Base-by-base conservation (phyloP, 1,140 invertebrate genomes). In the Drosophila athabasca region DNA sequence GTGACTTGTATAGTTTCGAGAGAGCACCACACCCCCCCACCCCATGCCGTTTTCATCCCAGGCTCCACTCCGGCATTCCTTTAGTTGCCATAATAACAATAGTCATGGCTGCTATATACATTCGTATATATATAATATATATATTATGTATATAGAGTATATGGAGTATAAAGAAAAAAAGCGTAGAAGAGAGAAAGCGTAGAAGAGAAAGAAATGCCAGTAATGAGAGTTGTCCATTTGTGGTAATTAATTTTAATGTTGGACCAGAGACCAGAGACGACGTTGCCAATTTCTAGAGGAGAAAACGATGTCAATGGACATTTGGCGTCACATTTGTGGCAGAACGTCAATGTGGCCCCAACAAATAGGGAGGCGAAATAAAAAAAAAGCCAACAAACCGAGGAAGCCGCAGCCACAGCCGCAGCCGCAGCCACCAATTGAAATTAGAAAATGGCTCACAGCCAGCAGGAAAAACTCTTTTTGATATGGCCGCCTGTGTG, bases 191-290 rank as follows among this genome's bases (percentile, higher is more conserved):
- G n/a, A 22, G 22, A 41, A 26, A 13, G 35, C 17, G 17, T 19
- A 19, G 17, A 19, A 19, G 11, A 49, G 54, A 83, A 73, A 55
- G 61, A 72, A 79, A 64, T 43, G 48, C 48, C 48, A 55, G 55
- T 87, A 79, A 88, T 76, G 72, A 87, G 71, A 72, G 75, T 70
- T 79, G 76, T 79, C 79, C 83, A 82, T 87, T 88, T 82, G 76
- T 79, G 68, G 83, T 88, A 88, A 88, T 88, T 88, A 79, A 88
- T 88, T 88, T 88, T 79, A 87, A 87, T 87, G 83, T 59, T 76
- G 67, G 35, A 65, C 43, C 68, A 60, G 35, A 13, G 46, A 58
- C 43, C 68, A 60, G 35, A 13, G 46, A 58, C 43, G 53, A 29
- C 48, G 29, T 52, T 24, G 11, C 48, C 57, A 44, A 45, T 51